Percentiles rank a stretch among this genome's conserved stretches.
These are phyloP conservation scores for Sebastes hopkinsi DNA, from an alignment of 2,797 vertebrate species.

Conservation along the genomic window DNA sequence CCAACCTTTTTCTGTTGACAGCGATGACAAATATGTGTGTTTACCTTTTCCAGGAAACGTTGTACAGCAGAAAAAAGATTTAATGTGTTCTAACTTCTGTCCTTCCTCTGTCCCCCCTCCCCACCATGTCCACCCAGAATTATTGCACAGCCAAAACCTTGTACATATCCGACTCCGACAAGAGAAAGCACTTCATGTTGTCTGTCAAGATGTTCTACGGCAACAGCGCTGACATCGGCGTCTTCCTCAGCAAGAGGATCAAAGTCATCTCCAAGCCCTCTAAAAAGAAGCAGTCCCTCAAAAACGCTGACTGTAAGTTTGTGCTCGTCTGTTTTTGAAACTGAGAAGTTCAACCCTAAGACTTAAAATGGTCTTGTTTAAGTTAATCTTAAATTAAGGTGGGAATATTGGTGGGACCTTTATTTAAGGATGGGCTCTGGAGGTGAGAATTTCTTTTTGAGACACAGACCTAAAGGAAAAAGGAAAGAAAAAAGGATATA, in stretches of 20 bases:
- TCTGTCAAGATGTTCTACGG: conserved; percentile 99
- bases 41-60: neutral
- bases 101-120: neutral
- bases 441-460: neutral
- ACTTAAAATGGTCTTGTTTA: neutral
- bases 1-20: neutral
- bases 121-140: conserved; percentile 81
- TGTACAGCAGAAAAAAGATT: neutral
- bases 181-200: conserved; percentile 99
- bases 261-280: conserved; percentile 99
- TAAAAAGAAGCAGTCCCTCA: conserved; percentile 99
- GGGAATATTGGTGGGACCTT: neutral
- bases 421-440: neutral
- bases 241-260: conserved; percentile 99
- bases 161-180: conserved; percentile 99
- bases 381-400: neutral
- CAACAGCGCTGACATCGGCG: conserved; percentile 97
- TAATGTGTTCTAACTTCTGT: neutral
- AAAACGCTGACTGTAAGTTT: conserved; percentile 96
- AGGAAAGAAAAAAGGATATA: neutral
- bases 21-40: neutral
- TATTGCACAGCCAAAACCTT: conserved; percentile 99
- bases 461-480: neutral
- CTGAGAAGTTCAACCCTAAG: neutral
- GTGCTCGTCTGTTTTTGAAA: neutral